Evolutionary conservation across 2,113 vertebrate species (phyloP).

Genomic region (Dromiciops gliroides): DNA sequence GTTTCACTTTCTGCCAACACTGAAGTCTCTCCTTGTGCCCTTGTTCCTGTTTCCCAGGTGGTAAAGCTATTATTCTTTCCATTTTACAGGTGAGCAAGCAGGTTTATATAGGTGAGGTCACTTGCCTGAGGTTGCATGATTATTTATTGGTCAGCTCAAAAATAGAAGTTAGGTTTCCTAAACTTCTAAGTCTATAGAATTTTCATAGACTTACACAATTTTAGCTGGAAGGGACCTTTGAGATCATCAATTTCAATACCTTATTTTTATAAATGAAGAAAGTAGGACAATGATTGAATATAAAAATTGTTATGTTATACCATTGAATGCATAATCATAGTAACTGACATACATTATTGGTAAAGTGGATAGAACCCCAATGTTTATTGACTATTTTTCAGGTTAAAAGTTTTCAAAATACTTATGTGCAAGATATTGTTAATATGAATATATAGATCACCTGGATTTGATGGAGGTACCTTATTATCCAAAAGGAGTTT

Average conservation of each 20-base stretch:
- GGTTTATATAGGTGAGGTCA: neutral
- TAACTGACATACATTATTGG: no score
- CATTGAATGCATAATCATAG: no score
- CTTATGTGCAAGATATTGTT: slow-evolving; percentile 39
- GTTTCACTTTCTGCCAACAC: neutral
- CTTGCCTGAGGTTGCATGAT: neutral
- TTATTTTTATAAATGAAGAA: no score
- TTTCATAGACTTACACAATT: neutral
- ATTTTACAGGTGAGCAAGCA: neutral
- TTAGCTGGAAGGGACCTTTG: no score
- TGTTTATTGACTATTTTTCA: slow-evolving; percentile 65
- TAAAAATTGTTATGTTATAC: no score
- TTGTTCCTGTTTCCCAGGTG: neutral
- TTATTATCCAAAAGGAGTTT: no score
- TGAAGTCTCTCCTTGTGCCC: neutral
- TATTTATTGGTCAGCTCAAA: neutral
- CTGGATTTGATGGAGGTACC: no score
- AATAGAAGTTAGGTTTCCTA: neutral
- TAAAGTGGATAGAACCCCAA: neutral
- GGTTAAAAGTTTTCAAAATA: slow-evolving; percentile 63
- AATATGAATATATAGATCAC: no score
- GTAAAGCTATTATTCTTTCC: neutral
- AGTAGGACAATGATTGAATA: no score
- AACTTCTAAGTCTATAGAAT: neutral
- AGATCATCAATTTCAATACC: no score